Evolutionary conservation across 1,140 invertebrate genomes (phyloP).

Genomic region (Camponotus pennsylvanicus): DNA sequence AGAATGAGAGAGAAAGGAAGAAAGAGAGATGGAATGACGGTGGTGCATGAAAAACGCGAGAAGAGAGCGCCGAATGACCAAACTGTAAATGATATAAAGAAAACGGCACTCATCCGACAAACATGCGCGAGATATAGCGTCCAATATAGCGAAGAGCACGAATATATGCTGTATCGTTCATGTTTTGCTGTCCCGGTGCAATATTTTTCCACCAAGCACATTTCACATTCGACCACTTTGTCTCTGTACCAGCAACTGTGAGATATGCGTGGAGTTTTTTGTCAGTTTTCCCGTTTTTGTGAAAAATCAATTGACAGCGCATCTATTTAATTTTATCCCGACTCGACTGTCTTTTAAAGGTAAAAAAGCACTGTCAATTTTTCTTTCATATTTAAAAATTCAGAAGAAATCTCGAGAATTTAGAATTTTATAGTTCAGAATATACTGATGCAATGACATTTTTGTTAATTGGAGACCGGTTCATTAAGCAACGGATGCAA

Average conservation of each 20-base stretch:
- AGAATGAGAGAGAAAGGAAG: constrained; percentile 30
- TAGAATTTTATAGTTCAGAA: background rate
- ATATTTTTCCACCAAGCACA: constrained; percentile 26
- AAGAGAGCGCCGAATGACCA: background rate
- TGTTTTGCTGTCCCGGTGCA: constrained; percentile 19
- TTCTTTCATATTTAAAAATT: background rate
- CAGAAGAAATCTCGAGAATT: background rate
- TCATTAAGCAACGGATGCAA: background rate
- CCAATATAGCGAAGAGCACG: constrained; percentile 20
- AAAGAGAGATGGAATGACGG: constrained; percentile 31
- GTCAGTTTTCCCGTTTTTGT: background rate
- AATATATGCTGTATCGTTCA: background rate
- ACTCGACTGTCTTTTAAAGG: background rate
- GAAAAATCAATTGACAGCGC: background rate
- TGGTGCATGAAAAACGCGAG: background rate
- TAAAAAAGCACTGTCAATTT: background rate
- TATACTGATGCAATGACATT: background rate
- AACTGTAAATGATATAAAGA: constrained; percentile 34
- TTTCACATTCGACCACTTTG: constrained; percentile 12
- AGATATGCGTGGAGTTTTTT: constrained; percentile 8
- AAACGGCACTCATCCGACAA: constrained; percentile 10
- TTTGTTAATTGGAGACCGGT: background rate
- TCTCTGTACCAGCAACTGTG: background rate
- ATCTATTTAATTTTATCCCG: constrained; percentile 15
- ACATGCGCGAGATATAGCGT: constrained; percentile 32